Conservation (phyloP, 2,888 invertebrate species). For the Pristionchus mayeri region DNA sequence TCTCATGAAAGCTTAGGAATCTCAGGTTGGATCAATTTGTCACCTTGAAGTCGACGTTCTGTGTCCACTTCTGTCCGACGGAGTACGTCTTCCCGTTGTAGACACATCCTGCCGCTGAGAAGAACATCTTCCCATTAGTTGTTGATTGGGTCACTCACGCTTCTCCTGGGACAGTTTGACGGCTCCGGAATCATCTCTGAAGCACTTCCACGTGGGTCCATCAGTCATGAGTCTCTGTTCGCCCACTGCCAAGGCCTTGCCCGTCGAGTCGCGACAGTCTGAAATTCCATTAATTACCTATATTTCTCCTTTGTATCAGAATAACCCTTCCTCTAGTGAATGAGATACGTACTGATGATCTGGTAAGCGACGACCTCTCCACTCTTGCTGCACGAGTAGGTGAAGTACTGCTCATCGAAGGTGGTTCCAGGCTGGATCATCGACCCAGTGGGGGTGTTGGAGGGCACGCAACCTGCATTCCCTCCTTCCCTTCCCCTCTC, state of each 20-base stretch:
- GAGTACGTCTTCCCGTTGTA: constrained; percentile 38
- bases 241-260: not conserved
- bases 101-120: constrained; percentile 30
- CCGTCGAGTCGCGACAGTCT: constrained; percentile 41
- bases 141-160: not conserved
- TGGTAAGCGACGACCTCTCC: constrained; percentile 38
- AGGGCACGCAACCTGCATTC: constrained; percentile 43
- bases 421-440: constrained; percentile 42
- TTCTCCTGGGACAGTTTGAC: constrained; percentile 37
- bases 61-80: constrained; percentile 1
- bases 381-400: constrained; percentile 29
- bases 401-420: constrained; percentile 43
- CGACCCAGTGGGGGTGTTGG: constrained; percentile 12
- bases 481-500: not conserved
- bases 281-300: not conserved
- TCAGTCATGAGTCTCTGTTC: not conserved
- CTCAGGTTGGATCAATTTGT: too few species aligned
- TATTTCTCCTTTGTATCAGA: not conserved
- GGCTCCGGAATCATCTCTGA: not conserved
- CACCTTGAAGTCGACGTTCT: constrained; percentile 35
- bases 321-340: not conserved
- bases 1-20: not conserved
- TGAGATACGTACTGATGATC: constrained; percentile 44
- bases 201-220: constrained; percentile 41
- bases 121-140: not conserved